phyloP scores from a whole-genome alignment of 2,888 invertebrate species.

The Halictus quadricinctus region DNA sequence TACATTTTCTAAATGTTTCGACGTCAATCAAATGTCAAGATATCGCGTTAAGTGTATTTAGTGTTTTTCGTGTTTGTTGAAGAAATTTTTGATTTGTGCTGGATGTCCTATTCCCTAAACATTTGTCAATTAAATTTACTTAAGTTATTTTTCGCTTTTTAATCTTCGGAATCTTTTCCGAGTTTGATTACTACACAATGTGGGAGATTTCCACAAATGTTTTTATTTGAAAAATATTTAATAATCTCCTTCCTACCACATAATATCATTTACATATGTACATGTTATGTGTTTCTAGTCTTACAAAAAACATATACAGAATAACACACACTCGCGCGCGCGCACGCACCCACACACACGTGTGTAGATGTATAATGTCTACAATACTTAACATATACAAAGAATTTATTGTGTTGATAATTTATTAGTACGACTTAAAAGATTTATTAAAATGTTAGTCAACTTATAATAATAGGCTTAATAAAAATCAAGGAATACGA shows the following conservation, averaged over 20 bases:
- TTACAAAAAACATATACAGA: neutral
- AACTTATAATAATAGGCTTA: neutral
- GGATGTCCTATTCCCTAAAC: neutral
- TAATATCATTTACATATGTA: neutral
- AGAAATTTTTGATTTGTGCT: constrained; percentile 11
- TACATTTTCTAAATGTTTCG: constrained; percentile 24
- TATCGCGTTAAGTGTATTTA: constrained; percentile 41
- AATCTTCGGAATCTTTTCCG: neutral
- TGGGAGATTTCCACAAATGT: neutral
- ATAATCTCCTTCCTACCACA: neutral
- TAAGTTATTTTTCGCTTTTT: neutral
- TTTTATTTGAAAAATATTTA: neutral
- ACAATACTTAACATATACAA: neutral
- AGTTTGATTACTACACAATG: constrained; percentile 5
- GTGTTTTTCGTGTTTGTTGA: constrained; percentile 28
- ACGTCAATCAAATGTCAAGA: constrained; percentile 22
- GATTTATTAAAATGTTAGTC: neutral
- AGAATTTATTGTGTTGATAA: neutral
- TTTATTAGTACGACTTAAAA: neutral
- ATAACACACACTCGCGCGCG: neutral
- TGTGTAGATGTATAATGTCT: neutral
- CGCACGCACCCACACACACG: neutral
- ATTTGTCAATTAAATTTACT: neutral
- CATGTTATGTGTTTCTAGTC: neutral
- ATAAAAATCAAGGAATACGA: constrained; percentile 18